These are phyloP conservation scores for Aythya baeri DNA, from an alignment of 2,113 vertebrate species.

Conservation along the genomic window DNA sequence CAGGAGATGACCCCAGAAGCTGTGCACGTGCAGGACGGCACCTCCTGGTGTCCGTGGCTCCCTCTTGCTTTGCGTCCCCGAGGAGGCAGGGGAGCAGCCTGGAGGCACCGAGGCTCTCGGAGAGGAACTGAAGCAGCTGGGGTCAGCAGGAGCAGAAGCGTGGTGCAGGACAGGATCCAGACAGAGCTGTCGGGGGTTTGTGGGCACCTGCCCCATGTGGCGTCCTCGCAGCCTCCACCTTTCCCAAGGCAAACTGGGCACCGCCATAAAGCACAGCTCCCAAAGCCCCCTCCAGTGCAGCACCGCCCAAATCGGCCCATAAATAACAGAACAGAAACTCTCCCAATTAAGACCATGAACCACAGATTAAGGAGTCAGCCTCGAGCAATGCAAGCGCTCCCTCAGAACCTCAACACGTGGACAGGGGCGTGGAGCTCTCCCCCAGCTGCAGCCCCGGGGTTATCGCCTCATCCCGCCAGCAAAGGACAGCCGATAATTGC, in stretches of 20 bases:
- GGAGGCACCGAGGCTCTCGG: accelerated
- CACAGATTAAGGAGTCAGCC: neutral
- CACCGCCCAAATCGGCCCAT: accelerated
- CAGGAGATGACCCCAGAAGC: neutral
- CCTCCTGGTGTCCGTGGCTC: accelerated
- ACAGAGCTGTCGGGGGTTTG: too few species aligned
- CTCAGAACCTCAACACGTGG: neutral
- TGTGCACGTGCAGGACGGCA: accelerated
- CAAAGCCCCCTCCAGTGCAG: neutral
- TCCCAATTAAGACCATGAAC: neutral
- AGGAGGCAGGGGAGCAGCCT: neutral
- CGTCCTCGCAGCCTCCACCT: too few species aligned
- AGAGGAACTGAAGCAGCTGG: neutral
- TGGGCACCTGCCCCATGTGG: too few species aligned
- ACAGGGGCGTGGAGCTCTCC: accelerated
- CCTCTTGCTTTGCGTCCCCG: accelerated
- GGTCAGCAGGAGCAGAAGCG: neutral
- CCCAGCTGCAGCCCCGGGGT: neutral
- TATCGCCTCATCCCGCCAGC: neutral
- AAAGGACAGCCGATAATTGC: accelerated
- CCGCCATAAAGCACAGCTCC: too few species aligned
- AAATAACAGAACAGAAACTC: neutral
- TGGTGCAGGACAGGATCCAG: neutral
- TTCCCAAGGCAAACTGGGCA: too few species aligned
- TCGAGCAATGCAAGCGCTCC: neutral